Evolutionary conservation across 2,113 vertebrate genomes (phyloP), one percentile per base, ranked within the genome.

Genomic region (Caranx melampygus): DNA sequence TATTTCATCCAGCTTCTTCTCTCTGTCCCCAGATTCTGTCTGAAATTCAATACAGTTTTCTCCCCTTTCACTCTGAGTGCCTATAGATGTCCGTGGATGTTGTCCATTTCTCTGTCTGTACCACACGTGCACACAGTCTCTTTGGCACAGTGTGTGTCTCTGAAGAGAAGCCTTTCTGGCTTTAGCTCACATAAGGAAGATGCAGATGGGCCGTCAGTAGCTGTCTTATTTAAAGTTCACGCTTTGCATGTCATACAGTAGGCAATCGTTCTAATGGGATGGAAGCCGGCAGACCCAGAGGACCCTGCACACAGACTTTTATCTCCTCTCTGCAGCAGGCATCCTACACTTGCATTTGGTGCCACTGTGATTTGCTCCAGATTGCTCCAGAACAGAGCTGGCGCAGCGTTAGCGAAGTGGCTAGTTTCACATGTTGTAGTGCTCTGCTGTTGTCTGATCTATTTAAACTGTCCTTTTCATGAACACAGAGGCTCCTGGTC

Each of bases 1-100:
- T 94, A 91, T 94, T 95, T 94, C 40, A 95, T 78, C 6, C 47
- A 40, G 71, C 72, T 86, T 85, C 90, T 88, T 81, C 86, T 84
- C 65, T 79, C 65, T 61, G 77, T 92, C 85, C 83, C 87, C 75
- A 84, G 76, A 88, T 72, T 78, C 84, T 77, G 87, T 90, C 79
- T 90, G 72, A 88, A 84, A 85, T 90, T 84, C 74, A 75, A 70
- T 66, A 82, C 69, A 79, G 72, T 74, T 87, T 79, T 82, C 63
- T 65, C 61, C 14, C 12, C 11, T 37, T 62, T 87, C 73, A 55
- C 37, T 83, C 51, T 21, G 58, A 57, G 57, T 75, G 55, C 15
- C 51, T 70, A 61, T 64, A 64, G 57, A 88, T 31, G n/a, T 71
- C 71, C 58, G 37, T 69, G 35, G 45, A 78, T 79, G 52, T 54